Percentiles rank a stretch among this genome's conserved stretches.
phyloP scores from a whole-genome alignment of 2,888 invertebrate species.

The Drosophila histrio region DNA sequence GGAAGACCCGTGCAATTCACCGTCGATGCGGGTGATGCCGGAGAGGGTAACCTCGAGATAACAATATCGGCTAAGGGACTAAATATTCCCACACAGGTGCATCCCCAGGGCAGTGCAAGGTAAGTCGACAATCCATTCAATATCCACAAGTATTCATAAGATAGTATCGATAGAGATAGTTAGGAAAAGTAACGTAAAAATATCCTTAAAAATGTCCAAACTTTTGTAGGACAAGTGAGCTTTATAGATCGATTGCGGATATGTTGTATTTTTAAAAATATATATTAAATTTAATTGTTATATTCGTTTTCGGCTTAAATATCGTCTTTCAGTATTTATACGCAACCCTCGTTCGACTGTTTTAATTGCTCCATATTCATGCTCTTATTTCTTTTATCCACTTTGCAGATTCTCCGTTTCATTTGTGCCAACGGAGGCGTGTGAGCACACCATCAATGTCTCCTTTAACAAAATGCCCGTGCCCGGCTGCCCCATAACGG shows the following conservation, averaged over 20 bases:
- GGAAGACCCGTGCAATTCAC: conserved; percentile 97
- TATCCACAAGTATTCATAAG: neutral
- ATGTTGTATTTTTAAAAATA: too few species aligned
- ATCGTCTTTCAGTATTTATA: neutral
- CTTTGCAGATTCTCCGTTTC: conserved; percentile 94
- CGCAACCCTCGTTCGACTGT: neutral
- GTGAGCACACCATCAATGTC: conserved; percentile 97
- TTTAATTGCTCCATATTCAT: neutral
- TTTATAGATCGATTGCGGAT: too few species aligned
- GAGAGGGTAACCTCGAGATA: conserved; percentile 98
- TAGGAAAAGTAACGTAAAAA: too few species aligned
- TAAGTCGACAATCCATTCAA: conserved; percentile 33
- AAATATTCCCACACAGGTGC: conserved; percentile 97
- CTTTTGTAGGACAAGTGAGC: too few species aligned
- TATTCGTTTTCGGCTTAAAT: too few species aligned
- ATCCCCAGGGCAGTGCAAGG: conserved; percentile 92
- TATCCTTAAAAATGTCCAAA: too few species aligned
- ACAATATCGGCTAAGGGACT: conserved; percentile 96
- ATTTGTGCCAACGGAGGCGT: conserved; percentile 96
- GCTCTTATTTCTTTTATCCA: neutral
- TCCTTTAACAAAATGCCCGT: conserved; percentile 97
- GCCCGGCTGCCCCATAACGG: conserved; percentile 95
- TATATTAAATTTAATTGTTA: too few species aligned
- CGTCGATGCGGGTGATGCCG: conserved; percentile 97
- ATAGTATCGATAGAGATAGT: neutral